Evolutionary conservation across 2,797 vertebrate species (phyloP).

Genomic region (Xerus rutilus): DNA sequence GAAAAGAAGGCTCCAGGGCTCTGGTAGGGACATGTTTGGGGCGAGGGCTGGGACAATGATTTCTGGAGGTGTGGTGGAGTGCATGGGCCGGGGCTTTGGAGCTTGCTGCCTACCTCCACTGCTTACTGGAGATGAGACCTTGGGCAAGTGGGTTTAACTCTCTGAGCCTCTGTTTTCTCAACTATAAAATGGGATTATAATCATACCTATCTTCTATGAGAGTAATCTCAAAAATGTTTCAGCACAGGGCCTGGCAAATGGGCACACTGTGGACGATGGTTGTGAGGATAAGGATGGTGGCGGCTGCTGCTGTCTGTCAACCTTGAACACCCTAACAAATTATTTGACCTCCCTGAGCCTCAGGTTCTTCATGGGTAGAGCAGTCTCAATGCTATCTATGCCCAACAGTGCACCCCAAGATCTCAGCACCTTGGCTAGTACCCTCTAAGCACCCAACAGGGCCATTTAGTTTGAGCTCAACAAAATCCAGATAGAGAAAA

Average conservation of each 20-base stretch:
- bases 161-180: neutral
- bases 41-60: neutral
- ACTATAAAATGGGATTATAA: neutral
- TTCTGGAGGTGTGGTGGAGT: neutral
- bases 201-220: neutral
- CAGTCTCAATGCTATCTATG: neutral
- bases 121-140: neutral
- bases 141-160: neutral
- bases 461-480: neutral
- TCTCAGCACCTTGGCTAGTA: neutral
- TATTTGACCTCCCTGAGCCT: neutral
- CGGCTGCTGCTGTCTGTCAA: neutral
- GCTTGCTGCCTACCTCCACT: neutral
- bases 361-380: neutral
- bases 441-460: neutral
- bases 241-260: neutral
- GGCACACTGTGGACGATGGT: too few relatives aligned
- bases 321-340: neutral
- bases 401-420: neutral
- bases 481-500: neutral
- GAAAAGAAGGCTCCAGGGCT: neutral
- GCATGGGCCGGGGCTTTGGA: neutral
- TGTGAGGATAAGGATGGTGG: rapidly evolving
- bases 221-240: neutral
- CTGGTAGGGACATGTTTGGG: neutral